Conservation (phyloP, 1,140 invertebrate species). For the Ips typographus region DNA sequence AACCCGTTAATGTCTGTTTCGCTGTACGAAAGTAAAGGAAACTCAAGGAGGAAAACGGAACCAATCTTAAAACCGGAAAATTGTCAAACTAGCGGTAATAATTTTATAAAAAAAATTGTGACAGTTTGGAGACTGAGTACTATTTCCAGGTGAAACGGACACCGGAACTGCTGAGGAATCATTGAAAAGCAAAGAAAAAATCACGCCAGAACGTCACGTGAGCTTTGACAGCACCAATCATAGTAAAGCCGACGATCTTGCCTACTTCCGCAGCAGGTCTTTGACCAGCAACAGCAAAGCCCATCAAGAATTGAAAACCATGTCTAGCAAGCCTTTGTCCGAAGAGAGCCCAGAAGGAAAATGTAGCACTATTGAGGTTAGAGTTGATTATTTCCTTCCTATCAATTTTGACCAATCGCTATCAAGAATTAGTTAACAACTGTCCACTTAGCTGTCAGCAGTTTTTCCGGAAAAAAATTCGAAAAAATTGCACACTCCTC, state of each 20-base stretch:
- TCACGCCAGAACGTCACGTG: constrained; percentile 20
- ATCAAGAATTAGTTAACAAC: too few species aligned
- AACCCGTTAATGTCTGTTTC: constrained; percentile 43
- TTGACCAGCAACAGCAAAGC: constrained; percentile 22
- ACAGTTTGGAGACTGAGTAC: background rate
- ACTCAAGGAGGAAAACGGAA: constrained; percentile 23
- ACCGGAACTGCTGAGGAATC: too few species aligned
- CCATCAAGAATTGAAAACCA: background rate
- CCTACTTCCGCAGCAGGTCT: constrained; percentile 26
- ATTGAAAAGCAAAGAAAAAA: background rate
- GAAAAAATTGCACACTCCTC: too few species aligned
- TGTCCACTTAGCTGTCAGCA: too few species aligned
- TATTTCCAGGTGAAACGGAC: too few species aligned
- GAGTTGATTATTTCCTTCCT: too few species aligned
- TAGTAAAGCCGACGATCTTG: constrained; percentile 11
- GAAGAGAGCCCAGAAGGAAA: too few species aligned
- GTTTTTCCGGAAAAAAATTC: too few species aligned
- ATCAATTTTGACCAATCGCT: too few species aligned
- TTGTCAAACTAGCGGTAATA: background rate
- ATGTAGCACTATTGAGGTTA: too few species aligned
- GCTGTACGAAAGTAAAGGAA: constrained; percentile 23
- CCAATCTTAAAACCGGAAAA: constrained; percentile 1
- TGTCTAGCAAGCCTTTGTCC: too few species aligned
- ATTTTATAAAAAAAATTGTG: background rate
- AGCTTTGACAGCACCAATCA: constrained; percentile 20